These are phyloP conservation scores for Rhinoderma darwinii DNA, from an alignment of 2,113 vertebrate species.

Conservation along the genomic window DNA sequence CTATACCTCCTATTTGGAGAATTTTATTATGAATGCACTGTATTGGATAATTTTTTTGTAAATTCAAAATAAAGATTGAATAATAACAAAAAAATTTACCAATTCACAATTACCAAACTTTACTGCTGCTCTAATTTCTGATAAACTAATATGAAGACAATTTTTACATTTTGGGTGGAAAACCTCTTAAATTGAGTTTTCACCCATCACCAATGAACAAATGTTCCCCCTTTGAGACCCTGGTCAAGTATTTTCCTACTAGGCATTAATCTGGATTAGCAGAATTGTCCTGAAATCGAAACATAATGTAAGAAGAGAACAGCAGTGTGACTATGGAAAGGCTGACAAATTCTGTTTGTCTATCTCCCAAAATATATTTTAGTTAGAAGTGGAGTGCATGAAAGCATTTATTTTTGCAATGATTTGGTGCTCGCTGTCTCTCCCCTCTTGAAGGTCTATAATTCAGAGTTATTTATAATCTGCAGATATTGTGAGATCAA, in stretches of 20 bases:
- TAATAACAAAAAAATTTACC: too few species aligned
- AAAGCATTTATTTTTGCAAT: slow-evolving; percentile 15
- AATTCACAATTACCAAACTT: too few species aligned
- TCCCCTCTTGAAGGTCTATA: slow-evolving; percentile 6
- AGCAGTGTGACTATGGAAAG: neutral
- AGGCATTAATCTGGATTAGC: neutral
- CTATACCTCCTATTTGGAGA: too few species aligned
- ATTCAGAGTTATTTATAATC: slow-evolving; percentile 37
- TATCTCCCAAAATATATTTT: neutral
- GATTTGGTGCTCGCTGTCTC: slow-evolving; percentile 25
- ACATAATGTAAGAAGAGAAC: neutral
- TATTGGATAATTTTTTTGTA: too few species aligned
- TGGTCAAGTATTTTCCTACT: too few species aligned
- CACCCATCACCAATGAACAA: neutral
- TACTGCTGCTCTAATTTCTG: too few species aligned
- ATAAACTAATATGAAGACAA: too few species aligned
- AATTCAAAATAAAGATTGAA: too few species aligned
- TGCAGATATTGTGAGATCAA: slow-evolving; percentile 33
- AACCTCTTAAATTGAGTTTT: too few species aligned
- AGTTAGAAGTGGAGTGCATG: neutral
- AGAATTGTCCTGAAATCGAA: neutral
- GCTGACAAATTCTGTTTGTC: neutral
- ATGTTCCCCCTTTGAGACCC: too few species aligned
- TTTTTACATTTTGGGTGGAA: too few species aligned
- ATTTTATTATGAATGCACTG: too few species aligned